A percentile compares a stretch with the other conserved stretches of the same genome.
Conservation (phyloP, 2,888 invertebrate genomes). For the Drosophila siamana region DNA sequence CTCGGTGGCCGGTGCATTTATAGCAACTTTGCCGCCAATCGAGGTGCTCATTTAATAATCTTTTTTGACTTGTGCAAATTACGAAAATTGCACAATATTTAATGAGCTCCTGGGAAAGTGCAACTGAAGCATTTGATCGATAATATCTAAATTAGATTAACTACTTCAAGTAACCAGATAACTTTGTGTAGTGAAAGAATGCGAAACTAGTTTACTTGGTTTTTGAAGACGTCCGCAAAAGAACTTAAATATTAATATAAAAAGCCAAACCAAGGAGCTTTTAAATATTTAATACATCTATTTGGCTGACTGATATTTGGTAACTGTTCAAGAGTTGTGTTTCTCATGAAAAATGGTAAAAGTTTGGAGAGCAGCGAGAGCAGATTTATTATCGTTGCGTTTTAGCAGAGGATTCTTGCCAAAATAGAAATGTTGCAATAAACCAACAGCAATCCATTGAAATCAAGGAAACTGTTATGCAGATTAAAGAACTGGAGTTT, state of each 20-base stretch:
- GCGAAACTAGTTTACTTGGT: conserved; percentile 20
- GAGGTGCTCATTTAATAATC: conserved; percentile 32
- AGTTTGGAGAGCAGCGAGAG: conserved; percentile 47
- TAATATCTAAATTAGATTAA: background rate
- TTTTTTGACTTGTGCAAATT: conserved; percentile 21
- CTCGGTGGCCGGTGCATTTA: conserved; percentile 19
- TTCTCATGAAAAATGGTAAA: conserved; percentile 52
- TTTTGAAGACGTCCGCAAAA: conserved; percentile 17
- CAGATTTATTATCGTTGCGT: conserved; percentile 54
- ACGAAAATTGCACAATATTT: conserved; percentile 17
- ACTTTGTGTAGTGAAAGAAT: background rate
- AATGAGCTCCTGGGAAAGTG: conserved; percentile 49
- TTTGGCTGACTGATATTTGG: conserved; percentile 35
- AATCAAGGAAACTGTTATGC: background rate
- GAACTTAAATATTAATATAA: conserved; percentile 51
- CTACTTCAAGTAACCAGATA: background rate
- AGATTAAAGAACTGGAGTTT: background rate
- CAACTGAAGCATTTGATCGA: conserved; percentile 9
- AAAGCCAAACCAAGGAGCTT: conserved; percentile 45
- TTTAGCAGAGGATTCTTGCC: conserved; percentile 20
- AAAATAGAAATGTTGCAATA: conserved; percentile 36
- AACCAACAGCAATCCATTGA: conserved; percentile 3
- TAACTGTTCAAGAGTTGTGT: conserved; percentile 43
- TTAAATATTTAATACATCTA: conserved; percentile 61
- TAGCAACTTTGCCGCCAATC: conserved; percentile 25